Base-by-base conservation (phyloP, 2,797 vertebrate genomes). In the Limosa lapponica region DNA sequence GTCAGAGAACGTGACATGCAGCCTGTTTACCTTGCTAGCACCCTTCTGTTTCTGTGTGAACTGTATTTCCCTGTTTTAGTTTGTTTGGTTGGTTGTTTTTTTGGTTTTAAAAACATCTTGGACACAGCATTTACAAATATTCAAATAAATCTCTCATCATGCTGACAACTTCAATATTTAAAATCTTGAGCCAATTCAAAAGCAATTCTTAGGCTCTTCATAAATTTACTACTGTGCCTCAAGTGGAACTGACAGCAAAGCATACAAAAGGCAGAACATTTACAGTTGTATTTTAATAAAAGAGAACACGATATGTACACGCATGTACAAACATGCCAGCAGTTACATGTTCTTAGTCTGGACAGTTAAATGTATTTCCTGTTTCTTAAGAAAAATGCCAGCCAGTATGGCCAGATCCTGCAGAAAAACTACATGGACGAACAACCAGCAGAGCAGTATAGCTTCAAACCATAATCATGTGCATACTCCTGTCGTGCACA, bases 131-230 rank as follows among this genome's bases (percentile, higher is more conserved):
- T 96, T 96, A 95, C 74, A 94, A 95, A 97, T 96, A 97, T 75
- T 91, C 89, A 95, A 81, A 79, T 96, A 97, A 95, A 92, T 74
- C 80, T 97, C 95, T 97, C 92, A 96, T 77, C 90, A 92, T 70
- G 83, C 74, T 94, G 89, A 95, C 86, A 97, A 97, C 91, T 94
- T 83, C 74, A 96, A 65, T 90, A 96, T 94, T 62, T 93, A 95
- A 94, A 95, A 95, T 89, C 91, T 93, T 27, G 54, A 94, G 93
- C 64, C 96, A 96, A 95, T 96, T 96, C 87, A 84, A 97, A 97
- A 96, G 88, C 81, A 96, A 72, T 93, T 97, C 44, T 95, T 74
- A 55, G 77, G 71, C 58, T 96, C 91, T 94, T 95, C 87, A 94
- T 86, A 96, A 92, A 91, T 96, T 97, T 95, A 94, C 93, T 95